phyloP scores from a whole-genome alignment of 2,113 vertebrate species.

The Pseudopipra pipra region DNA sequence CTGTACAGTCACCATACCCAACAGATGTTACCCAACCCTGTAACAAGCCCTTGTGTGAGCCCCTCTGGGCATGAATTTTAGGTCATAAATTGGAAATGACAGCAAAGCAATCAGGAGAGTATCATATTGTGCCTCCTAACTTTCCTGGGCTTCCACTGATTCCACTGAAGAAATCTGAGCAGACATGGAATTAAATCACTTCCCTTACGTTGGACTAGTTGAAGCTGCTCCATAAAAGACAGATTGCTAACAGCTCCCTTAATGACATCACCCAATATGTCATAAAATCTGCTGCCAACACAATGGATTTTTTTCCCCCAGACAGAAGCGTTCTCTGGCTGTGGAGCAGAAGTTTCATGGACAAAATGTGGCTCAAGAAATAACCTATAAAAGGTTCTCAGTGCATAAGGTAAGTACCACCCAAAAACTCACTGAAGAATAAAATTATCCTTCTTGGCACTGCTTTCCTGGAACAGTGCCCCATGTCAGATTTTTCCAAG shows the following conservation, averaged over 20 bases:
- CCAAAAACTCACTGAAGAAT: slow-evolving; percentile 24
- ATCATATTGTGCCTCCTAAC: slow-evolving; percentile 20
- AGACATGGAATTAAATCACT: slow-evolving; percentile 52
- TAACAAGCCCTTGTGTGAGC: not conserved
- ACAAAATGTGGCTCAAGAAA: slow-evolving; percentile 29
- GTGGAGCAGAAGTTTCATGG: not conserved
- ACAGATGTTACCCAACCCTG: not conserved
- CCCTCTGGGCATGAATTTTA: not conserved
- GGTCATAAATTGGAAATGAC: slow-evolving; percentile 12
- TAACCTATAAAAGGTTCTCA: not conserved
- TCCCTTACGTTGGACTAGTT: not conserved
- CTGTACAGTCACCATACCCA: not conserved
- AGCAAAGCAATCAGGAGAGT: slow-evolving; percentile 35
- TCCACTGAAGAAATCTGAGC: slow-evolving; percentile 39
- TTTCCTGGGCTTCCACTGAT: slow-evolving; percentile 28
- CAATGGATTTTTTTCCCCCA: not conserved
- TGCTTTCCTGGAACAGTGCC: slow-evolving; percentile 10
- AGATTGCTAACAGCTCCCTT: slow-evolving; percentile 64
- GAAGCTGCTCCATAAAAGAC: slow-evolving; percentile 49
- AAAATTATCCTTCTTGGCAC: slow-evolving; percentile 22
- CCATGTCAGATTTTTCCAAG: not conserved
- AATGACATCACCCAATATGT: slow-evolving; percentile 68
- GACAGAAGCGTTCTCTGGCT: slow-evolving; percentile 28
- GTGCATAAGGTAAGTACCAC: slow-evolving; percentile 5
- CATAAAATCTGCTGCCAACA: slow-evolving; percentile 59